These are phyloP conservation scores for Alouatta palliata DNA, from an alignment of 2,113 vertebrate species.

Conservation along the genomic window DNA sequence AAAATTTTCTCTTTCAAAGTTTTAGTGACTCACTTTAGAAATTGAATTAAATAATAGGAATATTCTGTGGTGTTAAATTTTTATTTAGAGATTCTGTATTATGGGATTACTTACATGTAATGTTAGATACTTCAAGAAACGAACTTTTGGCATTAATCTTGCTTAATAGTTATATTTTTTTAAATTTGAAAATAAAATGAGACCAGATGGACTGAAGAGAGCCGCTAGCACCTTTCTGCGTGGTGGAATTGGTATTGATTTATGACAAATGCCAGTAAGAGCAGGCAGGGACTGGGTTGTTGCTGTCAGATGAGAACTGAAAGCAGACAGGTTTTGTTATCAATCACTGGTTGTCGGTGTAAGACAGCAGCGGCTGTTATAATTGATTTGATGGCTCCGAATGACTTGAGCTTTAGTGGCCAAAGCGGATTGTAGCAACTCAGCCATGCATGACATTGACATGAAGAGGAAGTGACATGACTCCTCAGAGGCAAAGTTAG, in stretches of 20 bases:
- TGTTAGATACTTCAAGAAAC: constrained; percentile 67
- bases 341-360: constrained; percentile 89
- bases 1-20: not conserved
- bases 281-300: constrained; percentile 88
- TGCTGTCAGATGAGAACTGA: constrained; percentile 90
- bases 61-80: not conserved
- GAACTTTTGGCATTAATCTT: constrained; percentile 77
- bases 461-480: constrained; percentile 86
- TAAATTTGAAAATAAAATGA: constrained; percentile 79
- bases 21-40: constrained; percentile 45
- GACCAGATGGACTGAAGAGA: constrained; percentile 83
- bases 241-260: constrained; percentile 95
- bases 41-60: not conserved
- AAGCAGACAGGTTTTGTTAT: constrained; percentile 93
- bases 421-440: constrained; percentile 76
- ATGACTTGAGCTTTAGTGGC: constrained; percentile 82
- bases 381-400: constrained; percentile 86
- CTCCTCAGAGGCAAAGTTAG: constrained; percentile 81
- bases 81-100: constrained; percentile 41
- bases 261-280: constrained; percentile 92
- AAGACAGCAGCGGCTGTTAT: constrained; percentile 82
- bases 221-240: constrained; percentile 84
- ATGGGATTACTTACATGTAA: constrained; percentile 52
- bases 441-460: constrained; percentile 84
- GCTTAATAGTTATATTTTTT: constrained; percentile 78